These are phyloP conservation scores for Lepidocolaptes lacrymiger DNA, from an alignment of 2,797 vertebrate species.

Conservation along the genomic window DNA sequence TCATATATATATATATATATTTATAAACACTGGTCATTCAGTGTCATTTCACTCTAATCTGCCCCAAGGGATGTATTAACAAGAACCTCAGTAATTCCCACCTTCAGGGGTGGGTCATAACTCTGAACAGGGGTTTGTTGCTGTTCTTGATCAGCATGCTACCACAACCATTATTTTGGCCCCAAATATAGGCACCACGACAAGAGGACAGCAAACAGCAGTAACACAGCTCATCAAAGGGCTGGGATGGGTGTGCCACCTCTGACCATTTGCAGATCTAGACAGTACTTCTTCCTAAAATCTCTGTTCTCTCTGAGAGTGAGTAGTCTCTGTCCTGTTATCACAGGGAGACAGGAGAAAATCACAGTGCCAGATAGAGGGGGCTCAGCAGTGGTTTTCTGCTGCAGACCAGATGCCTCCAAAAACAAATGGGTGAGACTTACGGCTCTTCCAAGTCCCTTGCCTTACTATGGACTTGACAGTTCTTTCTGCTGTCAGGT, in stretches of 20 bases:
- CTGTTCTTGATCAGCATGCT: background rate
- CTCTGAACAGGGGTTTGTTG: background rate
- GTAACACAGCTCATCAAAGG: background rate
- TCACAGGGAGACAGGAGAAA: background rate
- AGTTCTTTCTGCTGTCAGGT: background rate
- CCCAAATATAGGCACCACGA: background rate
- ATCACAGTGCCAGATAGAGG: background rate
- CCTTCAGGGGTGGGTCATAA: background rate
- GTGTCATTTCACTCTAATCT: background rate
- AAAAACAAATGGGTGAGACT: background rate
- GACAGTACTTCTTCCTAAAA: background rate
- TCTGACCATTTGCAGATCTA: background rate
- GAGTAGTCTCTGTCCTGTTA: background rate
- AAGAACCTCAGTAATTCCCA: background rate
- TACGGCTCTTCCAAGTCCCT: background rate
- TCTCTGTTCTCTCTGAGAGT: background rate
- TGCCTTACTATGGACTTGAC: background rate
- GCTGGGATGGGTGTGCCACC: background rate
- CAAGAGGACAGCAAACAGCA: background rate
- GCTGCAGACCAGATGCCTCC: background rate
- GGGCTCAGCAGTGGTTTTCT: background rate
- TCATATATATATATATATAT: background rate
- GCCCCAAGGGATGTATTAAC: background rate
- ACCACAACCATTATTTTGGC: background rate
- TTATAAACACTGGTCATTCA: background rate